These are phyloP conservation scores for Ambastaia sidthimunki DNA, from an alignment of 2,797 vertebrate species.

Conservation along the genomic window DNA sequence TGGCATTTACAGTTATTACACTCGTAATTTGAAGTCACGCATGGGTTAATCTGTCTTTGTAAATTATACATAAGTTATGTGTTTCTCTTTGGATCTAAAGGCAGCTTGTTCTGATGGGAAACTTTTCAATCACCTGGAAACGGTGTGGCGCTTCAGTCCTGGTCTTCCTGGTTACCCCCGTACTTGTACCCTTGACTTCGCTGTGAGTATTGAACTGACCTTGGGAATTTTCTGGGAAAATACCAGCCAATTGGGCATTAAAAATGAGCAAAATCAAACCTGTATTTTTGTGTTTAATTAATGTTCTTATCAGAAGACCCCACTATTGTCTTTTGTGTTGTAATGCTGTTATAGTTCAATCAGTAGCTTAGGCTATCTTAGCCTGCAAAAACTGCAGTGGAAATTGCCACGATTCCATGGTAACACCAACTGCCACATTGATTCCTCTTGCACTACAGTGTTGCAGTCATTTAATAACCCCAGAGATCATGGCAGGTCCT, in stretches of 20 bases:
- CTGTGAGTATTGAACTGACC: slow-evolving; percentile 79
- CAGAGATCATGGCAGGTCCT: no score
- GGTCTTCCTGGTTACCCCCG: slow-evolving; percentile 95
- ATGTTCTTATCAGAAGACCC: no score
- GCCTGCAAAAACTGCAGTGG: no score
- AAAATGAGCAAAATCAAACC: no score
- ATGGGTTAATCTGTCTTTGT: background rate
- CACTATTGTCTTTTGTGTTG: no score
- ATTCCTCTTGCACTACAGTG: no score
- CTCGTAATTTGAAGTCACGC: background rate
- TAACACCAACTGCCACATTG: no score
- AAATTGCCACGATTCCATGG: no score
- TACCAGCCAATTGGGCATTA: background rate
- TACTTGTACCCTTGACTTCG: slow-evolving; percentile 93
- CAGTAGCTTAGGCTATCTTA: no score
- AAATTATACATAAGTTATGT: slow-evolving; percentile 1
- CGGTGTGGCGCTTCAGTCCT: slow-evolving; percentile 93
- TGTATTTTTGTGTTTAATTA: no score
- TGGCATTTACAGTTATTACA: background rate
- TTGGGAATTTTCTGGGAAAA: background rate
- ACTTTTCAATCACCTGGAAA: slow-evolving; percentile 95
- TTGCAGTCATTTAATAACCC: no score
- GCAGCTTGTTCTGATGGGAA: slow-evolving; percentile 93
- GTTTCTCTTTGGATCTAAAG: slow-evolving; percentile 67
- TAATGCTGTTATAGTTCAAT: no score